Evolutionary conservation across 2,888 invertebrate genomes (phyloP).

Genomic region (Idaea dimidiata): DNA sequence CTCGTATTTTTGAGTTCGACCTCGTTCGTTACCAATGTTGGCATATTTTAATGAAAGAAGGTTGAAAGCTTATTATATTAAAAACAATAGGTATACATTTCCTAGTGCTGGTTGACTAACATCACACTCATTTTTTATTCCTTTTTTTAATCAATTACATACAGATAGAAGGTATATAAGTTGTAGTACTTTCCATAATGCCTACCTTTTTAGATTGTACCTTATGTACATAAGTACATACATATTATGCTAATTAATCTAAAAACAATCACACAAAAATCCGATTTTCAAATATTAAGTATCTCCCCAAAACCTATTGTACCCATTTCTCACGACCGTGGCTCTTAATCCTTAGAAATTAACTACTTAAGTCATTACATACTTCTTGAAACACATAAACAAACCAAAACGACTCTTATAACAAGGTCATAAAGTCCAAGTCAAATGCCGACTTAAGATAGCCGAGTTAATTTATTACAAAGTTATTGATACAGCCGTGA

Average conservation of each 20-base stretch:
- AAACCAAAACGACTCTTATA: conserved; percentile 18
- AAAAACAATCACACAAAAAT: conserved; percentile 3
- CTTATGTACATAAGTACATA: not conserved
- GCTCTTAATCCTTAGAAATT: conserved; percentile 42
- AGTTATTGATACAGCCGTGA: not conserved
- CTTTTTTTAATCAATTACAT: too few relatives aligned
- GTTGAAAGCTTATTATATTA: too few relatives aligned
- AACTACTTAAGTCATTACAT: conserved; percentile 33
- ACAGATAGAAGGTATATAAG: too few relatives aligned
- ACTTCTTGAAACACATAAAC: conserved; percentile 2
- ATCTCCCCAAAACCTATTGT: conserved; percentile 11
- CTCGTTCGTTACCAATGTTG: too few relatives aligned
- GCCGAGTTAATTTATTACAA: conserved; percentile 19
- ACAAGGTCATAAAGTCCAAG: not conserved
- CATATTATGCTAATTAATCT: not conserved
- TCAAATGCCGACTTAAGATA: conserved; percentile 9
- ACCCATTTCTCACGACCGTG: conserved; percentile 16
- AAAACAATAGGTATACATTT: too few relatives aligned
- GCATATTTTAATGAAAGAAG: too few relatives aligned
- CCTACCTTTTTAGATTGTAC: too few relatives aligned
- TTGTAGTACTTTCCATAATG: too few relatives aligned
- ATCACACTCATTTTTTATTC: too few relatives aligned
- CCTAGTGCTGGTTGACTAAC: too few relatives aligned
- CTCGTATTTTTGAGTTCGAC: too few relatives aligned
- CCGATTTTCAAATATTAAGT: conserved; percentile 7